These are phyloP conservation scores for Laupala kohalensis DNA, from an alignment of 1,140 invertebrate genomes.

Conservation along the genomic window DNA sequence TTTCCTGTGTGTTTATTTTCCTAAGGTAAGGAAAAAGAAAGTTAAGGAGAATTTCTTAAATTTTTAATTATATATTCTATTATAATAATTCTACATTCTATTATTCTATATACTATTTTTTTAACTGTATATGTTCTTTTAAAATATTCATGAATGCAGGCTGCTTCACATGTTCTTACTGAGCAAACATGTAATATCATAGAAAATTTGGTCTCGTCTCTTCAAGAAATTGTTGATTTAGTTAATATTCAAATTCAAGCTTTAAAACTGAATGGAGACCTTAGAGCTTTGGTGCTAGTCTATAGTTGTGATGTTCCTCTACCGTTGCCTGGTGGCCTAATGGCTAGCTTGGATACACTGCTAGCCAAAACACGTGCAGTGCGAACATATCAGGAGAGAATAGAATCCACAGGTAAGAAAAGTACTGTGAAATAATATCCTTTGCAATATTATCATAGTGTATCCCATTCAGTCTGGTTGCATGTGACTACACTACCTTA, in stretches of 20 bases:
- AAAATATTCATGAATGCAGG: slow-evolving; percentile 21
- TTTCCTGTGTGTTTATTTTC: slow-evolving; percentile 69
- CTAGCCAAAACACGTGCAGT: slow-evolving; percentile 20
- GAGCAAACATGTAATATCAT: slow-evolving; percentile 43
- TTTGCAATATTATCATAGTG: no score
- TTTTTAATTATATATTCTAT: not conserved
- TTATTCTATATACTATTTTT: not conserved
- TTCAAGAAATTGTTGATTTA: slow-evolving; percentile 35
- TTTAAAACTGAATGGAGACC: slow-evolving; percentile 37
- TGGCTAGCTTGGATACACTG: slow-evolving; percentile 22
- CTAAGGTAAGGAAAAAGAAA: slow-evolving; percentile 43
- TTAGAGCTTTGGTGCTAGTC: slow-evolving; percentile 38
- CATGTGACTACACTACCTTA: no score
- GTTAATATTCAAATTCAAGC: slow-evolving; percentile 34
- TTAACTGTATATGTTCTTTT: not conserved
- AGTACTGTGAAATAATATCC: no score
- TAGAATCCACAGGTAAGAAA: slow-evolving; percentile 1
- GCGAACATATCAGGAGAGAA: slow-evolving; percentile 25
- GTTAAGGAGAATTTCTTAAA: no score
- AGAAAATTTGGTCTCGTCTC: slow-evolving; percentile 37
- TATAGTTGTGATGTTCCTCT: slow-evolving; percentile 26
- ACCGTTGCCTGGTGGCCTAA: slow-evolving; percentile 21
- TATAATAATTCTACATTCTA: not conserved
- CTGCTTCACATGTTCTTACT: slow-evolving; percentile 41
- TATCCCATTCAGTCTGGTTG: no score